These are phyloP conservation scores for Eulemur albifrons DNA, from an alignment of 2,797 vertebrate genomes.

Conservation along the genomic window DNA sequence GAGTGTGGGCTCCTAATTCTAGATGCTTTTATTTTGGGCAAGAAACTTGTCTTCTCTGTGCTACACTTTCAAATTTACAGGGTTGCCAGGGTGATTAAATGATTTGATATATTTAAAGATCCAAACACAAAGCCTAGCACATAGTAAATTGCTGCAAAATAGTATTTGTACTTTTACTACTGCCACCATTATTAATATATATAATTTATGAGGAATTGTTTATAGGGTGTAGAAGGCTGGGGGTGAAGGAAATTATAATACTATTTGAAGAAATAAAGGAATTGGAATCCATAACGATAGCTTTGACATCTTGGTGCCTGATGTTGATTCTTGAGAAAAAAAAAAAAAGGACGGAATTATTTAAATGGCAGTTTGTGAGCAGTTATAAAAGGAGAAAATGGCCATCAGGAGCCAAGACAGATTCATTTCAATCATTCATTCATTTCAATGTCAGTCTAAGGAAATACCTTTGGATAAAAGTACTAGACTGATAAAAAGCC, in stretches of 20 bases:
- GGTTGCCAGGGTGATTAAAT: neutral
- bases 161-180: neutral
- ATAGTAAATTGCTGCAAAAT: conserved; percentile 10
- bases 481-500: neutral
- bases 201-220: neutral
- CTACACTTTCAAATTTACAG: neutral
- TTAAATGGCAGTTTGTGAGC: neutral
- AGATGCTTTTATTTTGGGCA: neutral
- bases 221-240: neutral
- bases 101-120: neutral
- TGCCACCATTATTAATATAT: neutral
- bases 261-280: neutral
- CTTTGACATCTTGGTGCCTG: neutral
- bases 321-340: neutral
- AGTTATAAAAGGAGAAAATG: neutral
- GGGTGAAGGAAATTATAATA: neutral
- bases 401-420: neutral
- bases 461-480: neutral
- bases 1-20: neutral
- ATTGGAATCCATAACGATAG: neutral
- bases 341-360: neutral
- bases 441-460: neutral
- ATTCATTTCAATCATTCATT: neutral
- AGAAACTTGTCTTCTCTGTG: neutral
- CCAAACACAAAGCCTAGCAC: neutral